Evolutionary conservation across 2,797 vertebrate species (phyloP).

Genomic region (Staurois parvus): DNA sequence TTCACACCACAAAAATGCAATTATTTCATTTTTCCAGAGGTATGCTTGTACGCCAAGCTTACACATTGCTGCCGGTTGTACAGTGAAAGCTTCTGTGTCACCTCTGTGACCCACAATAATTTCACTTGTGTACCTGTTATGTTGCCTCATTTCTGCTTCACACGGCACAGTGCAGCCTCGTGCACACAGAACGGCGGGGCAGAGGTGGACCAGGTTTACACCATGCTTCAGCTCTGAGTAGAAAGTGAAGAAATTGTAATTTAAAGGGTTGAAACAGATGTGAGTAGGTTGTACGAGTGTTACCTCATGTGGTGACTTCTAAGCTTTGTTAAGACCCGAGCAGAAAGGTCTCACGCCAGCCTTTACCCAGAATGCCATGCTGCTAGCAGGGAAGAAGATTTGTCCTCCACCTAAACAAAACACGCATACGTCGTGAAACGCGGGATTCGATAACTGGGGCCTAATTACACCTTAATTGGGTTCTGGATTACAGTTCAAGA

Average conservation of each 20-base stretch:
- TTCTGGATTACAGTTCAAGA: background rate
- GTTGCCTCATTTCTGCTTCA: constrained; percentile 19
- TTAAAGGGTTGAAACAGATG: constrained; percentile 51
- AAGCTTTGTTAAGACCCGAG: constrained; percentile 13
- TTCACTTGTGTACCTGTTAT: constrained; percentile 32
- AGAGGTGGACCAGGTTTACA: background rate
- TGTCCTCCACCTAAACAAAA: background rate
- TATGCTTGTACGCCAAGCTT: background rate
- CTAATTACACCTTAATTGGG: background rate
- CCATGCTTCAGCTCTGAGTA: constrained; percentile 9
- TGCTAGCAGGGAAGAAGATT: background rate
- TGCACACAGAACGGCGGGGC: background rate
- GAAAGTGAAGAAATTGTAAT: constrained; percentile 34
- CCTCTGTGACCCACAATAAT: constrained; percentile 34
- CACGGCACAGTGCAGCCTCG: background rate
- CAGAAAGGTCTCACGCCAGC: constrained; percentile 19
- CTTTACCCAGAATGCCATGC: constrained; percentile 5
- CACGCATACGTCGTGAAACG: background rate
- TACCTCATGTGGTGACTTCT: constrained; percentile 31
- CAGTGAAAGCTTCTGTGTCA: constrained; percentile 3
- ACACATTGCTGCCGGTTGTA: constrained; percentile 17
- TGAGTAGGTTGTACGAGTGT: constrained; percentile 44
- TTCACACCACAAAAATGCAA: constrained; percentile 28
- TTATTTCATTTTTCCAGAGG: constrained; percentile 28
- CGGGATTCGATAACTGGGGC: background rate